Base-by-base conservation (phyloP, 2,888 invertebrate species). In the Tenthredo livida region DNA sequence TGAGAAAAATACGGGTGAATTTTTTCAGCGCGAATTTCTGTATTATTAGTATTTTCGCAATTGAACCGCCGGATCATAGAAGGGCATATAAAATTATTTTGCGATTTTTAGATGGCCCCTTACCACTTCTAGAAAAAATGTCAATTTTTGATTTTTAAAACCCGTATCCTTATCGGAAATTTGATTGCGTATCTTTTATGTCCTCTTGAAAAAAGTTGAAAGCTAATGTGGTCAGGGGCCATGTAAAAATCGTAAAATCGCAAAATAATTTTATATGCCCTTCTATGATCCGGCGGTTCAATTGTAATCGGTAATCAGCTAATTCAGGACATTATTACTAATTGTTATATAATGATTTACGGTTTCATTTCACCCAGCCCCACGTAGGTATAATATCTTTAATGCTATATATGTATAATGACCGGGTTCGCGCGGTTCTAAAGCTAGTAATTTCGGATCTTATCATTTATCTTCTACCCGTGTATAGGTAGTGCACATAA, bases 381-480 rank as follows among this genome's bases (percentile, higher is more conserved):
- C 12, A 4, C 29, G 9, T 12, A 73, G n/a, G n/a, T n/a, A n/a
- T n/a, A n/a, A n/a, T 43, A 37, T 37, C 40, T 73, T 73, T 73
- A 73, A 73, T 73, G 40, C 25, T 40, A 70, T 65, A 67, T 15
- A 37, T 37, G 5, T 15, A n/a, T 40, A 70, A 70, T 70, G n/a
- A 70, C 21, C 37, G 70, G 33, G 25, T 40, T 37, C 37, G 70
- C 37, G 70, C 37, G n/a, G 70, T 37, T n/a, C 33, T 37, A n/a
- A 43, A 21, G 73, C 43, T 43, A 40, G 21, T 73, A 73, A 73
- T 73, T 73, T 43, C 2, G 21, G 43, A 73, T 73, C 21, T 43
- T 73, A 73, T 73, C 73, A 73, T 73, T 43, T 21, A 73, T 73
- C 12, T 43, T 73, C 7, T 70, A 70, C 37, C 17, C 33, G 70